Evolutionary conservation across 30 jellyfish, hydroid and myxozoan species (phyloP).

Genomic region (Kudoa iwatai): DNA sequence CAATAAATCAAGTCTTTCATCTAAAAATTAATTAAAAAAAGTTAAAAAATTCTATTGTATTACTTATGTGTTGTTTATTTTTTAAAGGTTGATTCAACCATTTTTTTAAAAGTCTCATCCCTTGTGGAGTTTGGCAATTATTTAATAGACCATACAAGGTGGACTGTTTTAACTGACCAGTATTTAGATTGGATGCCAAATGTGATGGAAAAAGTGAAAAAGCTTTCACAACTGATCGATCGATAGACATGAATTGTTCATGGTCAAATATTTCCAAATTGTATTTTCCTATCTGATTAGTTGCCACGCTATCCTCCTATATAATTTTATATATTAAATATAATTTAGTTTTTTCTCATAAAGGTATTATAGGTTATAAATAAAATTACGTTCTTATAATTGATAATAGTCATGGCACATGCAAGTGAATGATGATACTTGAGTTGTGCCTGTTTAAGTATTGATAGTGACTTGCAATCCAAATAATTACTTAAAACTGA

Average conservation of each 20-base stretch:
- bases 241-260: conserved; percentile 42
- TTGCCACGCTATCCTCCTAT: no score
- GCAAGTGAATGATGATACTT: no score
- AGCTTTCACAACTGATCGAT: conserved; percentile 85
- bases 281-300: conserved; percentile 17
- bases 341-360: no score
- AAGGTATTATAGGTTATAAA: no score
- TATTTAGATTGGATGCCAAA: conserved; percentile 31
- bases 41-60: background rate
- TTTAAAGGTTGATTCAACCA: conserved; percentile 73
- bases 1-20: conserved; percentile 46
- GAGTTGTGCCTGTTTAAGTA: no score
- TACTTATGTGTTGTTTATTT: conserved; percentile 28
- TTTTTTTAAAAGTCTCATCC: conserved; percentile 31
- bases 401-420: no score
- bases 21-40: no score
- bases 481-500: no score
- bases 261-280: conserved; percentile 15
- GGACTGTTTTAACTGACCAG: no score
- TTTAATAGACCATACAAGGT: conserved; percentile 35
- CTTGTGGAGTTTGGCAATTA: conserved; percentile 26
- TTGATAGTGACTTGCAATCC: no score
- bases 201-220: conserved; percentile 26
- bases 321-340: no score
- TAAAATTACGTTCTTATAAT: no score